Percentiles rank a stretch among this genome's conserved stretches.
These are phyloP conservation scores for Aepyceros melampus DNA, from an alignment of 2,113 vertebrate species.

Conservation along the genomic window DNA sequence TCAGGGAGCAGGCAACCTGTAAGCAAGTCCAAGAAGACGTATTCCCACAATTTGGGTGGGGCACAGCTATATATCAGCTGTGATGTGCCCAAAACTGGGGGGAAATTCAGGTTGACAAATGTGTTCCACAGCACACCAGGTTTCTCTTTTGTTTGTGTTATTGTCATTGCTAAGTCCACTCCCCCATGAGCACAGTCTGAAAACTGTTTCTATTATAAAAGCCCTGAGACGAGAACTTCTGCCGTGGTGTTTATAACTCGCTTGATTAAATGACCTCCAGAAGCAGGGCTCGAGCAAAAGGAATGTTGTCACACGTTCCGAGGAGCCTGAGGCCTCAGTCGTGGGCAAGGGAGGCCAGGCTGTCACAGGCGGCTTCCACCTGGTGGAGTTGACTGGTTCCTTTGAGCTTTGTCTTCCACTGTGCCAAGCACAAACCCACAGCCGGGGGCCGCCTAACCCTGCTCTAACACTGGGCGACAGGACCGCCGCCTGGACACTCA, in stretches of 20 bases:
- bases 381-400: not conserved
- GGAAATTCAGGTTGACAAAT: not conserved
- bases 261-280: not conserved
- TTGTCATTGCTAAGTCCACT: not conserved
- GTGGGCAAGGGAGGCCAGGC: accelerated
- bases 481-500: accelerated
- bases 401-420: not conserved
- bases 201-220: not conserved
- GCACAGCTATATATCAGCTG: not conserved
- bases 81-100: too few species aligned
- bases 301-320: accelerated
- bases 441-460: accelerated
- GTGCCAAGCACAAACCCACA: accelerated
- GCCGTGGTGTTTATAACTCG: not conserved
- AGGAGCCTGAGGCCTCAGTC: accelerated
- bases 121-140: not conserved
- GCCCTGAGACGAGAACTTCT: not conserved
- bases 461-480: accelerated
- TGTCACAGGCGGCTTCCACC: accelerated
- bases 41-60: not conserved
- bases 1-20: not conserved
- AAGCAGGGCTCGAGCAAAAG: not conserved
- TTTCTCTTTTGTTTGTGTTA: not conserved
- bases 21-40: not conserved
- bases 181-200: not conserved